Conservation (phyloP, 30 jellyfish, hydroid and myxozoan species). For the Hydractinia symbiolongicarpus region DNA sequence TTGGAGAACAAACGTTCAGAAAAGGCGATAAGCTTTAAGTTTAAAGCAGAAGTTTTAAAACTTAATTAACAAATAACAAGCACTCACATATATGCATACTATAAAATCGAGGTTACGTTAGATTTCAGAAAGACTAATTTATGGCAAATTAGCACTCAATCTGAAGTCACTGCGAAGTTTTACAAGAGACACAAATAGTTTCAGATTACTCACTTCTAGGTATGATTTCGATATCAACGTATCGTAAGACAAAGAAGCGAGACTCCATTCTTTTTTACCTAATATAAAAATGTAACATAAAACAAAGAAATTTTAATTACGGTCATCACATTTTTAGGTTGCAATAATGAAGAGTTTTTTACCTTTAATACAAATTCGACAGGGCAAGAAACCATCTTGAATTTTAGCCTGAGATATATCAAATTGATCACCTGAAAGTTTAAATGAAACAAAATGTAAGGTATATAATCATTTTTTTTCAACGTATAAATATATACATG, state of each 20-base stretch:
- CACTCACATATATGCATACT: too few relatives aligned
- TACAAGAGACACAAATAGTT: not conserved
- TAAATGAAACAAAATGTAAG: not conserved
- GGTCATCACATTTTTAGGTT: too few relatives aligned
- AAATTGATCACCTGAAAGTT: slow-evolving; percentile 15
- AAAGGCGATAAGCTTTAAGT: too few relatives aligned
- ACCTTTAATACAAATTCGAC: slow-evolving; percentile 31
- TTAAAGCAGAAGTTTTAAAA: too few relatives aligned
- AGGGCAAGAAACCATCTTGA: slow-evolving; percentile 28
- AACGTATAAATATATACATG: too few relatives aligned
- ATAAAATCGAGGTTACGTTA: too few relatives aligned
- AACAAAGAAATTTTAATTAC: too few relatives aligned
- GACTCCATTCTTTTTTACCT: slow-evolving; percentile 35
- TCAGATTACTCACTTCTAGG: slow-evolving; percentile 46
- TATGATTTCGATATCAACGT: slow-evolving; percentile 61
- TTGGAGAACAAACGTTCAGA: too few relatives aligned
- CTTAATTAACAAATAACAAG: too few relatives aligned
- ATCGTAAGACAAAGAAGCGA: slow-evolving; percentile 59
- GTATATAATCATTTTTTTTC: too few relatives aligned
- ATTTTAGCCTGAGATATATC: slow-evolving; percentile 27
- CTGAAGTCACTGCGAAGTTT: not conserved
- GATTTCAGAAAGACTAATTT: too few relatives aligned
- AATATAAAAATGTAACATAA: not conserved
- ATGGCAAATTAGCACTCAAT: not conserved
- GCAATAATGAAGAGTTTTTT: not conserved